Percentiles rank a stretch among this genome's conserved stretches.
Evolutionary conservation across 2,888 invertebrate species (phyloP).

Genomic region (Scaptomyza cyrtandrae): DNA sequence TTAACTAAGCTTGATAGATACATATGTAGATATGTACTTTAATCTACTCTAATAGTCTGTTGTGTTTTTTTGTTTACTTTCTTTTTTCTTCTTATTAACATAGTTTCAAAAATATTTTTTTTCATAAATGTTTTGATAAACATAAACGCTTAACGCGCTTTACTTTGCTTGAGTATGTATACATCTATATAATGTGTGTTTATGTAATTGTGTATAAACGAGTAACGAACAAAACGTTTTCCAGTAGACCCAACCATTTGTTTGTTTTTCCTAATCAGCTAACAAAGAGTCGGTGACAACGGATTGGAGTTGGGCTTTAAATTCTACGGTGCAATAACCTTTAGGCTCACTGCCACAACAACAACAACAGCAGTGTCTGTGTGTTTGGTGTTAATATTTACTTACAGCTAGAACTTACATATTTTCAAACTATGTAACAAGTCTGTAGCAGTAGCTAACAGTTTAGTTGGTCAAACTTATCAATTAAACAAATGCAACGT

Average conservation of each 20-base stretch:
- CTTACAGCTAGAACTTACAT: slow-evolving; percentile 64
- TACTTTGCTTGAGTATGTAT: slow-evolving; percentile 63
- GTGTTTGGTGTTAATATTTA: slow-evolving; percentile 21
- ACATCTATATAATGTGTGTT: slow-evolving; percentile 27
- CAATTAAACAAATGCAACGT: slow-evolving; percentile 72
- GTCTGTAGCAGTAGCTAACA: slow-evolving; percentile 61
- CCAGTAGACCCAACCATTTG: slow-evolving; percentile 17
- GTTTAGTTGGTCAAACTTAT: slow-evolving; percentile 63
- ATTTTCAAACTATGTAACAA: slow-evolving; percentile 75
- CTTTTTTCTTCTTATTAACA: slow-evolving; percentile 11
- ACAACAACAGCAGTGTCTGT: slow-evolving; percentile 38
- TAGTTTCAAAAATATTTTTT: slow-evolving; percentile 18
- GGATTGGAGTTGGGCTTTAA: slow-evolving; percentile 30
- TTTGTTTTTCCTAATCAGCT: slow-evolving; percentile 36
- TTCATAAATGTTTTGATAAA: slow-evolving; percentile 39
- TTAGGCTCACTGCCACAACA: slow-evolving; percentile 21
- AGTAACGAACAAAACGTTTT: slow-evolving; percentile 8
- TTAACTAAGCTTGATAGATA: slow-evolving; percentile 48
- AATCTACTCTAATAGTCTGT: slow-evolving; percentile 43
- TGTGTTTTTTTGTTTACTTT: slow-evolving; percentile 36
- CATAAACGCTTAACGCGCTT: slow-evolving; percentile 28
- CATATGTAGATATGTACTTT: slow-evolving; percentile 13
- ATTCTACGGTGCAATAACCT: slow-evolving; percentile 45
- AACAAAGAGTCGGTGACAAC: slow-evolving; percentile 20
- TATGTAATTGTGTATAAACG: slow-evolving; percentile 19